Evolutionary conservation across 2,113 vertebrate species (phyloP), one percentile per base, ranked within the genome.

Genomic region (Chloroceryle aenea): DNA sequence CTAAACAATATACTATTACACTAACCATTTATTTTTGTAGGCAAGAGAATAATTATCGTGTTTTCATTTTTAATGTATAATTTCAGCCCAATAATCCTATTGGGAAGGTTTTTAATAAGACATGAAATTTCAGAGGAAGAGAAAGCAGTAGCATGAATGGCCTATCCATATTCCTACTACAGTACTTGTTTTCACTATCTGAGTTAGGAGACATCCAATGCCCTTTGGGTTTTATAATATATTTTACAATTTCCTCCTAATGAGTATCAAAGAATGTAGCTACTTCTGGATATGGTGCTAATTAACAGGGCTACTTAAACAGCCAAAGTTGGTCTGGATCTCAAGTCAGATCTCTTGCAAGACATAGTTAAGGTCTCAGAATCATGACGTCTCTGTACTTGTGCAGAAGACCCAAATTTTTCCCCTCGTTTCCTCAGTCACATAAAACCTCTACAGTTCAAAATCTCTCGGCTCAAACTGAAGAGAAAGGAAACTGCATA

Each of bases 71-170:
- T 87, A 94, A 87, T 66, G 52, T 89, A 52, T 67, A 87, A 95
- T 78, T 94, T 56, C 66, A 87, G 45, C 47, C 74, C 83, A 87
- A 75, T 85, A 96, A 96, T 80, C 64, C 93, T 95, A 83, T 79
- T 72, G 91, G 91, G 93, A 94, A 40, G 32, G 74, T 94, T 66
- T 97, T 96, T 97, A 96, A 87, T 95, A 96, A 87, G 75, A 91
- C 48, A n/a, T 67, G 79, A 85, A 78, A 86, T 95, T 97, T 93
- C 93, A 90, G 56, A 94, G 81, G 74, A 87, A 89, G 56, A 66
- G n/a, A 93, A 97, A 93, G 76, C 53, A 89, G 50, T 22, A 87
- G 59, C 91, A 81, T 52, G 89, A 93, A 86, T 83, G 32, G 85
- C 36, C 63, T 64, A 23, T 47, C 53, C 52, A 30, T 81, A 50